Evolutionary conservation across 2,113 vertebrate species (phyloP), one percentile per base, ranked within the genome.

Genomic region (Mormoops blainvillei): DNA sequence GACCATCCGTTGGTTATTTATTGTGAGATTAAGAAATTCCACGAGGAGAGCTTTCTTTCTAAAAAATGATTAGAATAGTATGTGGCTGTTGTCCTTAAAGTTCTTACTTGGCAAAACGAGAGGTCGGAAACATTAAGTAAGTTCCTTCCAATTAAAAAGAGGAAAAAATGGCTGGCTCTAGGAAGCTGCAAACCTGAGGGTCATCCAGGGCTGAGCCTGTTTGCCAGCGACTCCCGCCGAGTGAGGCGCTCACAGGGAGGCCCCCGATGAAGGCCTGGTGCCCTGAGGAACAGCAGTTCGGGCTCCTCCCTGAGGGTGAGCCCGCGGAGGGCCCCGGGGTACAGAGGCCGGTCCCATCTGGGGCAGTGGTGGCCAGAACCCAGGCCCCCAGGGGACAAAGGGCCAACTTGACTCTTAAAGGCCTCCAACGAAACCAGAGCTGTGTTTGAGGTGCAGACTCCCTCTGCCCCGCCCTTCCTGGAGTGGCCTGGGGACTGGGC

Each of bases 151-250:
- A 41, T 65, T 68, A 82, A 54, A 87, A 73, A 41, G 31, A 31
- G 33, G 36, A n/a, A 1, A 31, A 83, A 8, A 43, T 8, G 22
- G 8, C 48, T 41, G 20, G 14, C 11, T 12, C 50, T 20, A 3
- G 13, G 20, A 36, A 70, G 36, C 43, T 61, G 0, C 36, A 8
- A 33, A 36, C 0, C 38, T 15, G 54, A 88, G 54, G 48, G 28
- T 33, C 38, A 5, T 1, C 4, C 16, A 14, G n/a, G 56, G 85
- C 22, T 7, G 14, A 22, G 10, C 45, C 22, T 2, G 31, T 19
- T n/a, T 61, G 19, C 76, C 22, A 1, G 8, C 4, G 0, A 7
- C 1, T 11, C 22, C 43, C 0, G 2, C 11, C 0, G 9, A 38
- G 41, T 13, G 2, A 7, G 50, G 12, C 2, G 0, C 38, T 61